Evolutionary conservation across 2,113 vertebrate species (phyloP), one percentile per base, ranked within the genome.

Genomic region (Cariama cristata): DNA sequence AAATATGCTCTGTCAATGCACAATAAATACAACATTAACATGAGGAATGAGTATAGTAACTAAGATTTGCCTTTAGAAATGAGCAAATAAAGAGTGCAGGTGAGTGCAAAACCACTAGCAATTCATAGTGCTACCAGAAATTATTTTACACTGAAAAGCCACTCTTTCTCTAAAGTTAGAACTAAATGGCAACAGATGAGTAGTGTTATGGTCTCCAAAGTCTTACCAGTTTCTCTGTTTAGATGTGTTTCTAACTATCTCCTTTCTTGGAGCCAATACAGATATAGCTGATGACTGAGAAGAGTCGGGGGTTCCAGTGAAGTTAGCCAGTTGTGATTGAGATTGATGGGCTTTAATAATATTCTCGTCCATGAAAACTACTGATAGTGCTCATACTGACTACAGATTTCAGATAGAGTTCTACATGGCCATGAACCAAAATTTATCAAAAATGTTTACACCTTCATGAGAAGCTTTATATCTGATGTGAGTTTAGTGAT

Each of bases 261-360:
- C 11, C 14, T 66, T 73, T 79, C 45, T 56, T 55, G 32, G 15
- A 88, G 40, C 23, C 21, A 83, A 1, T 12, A 20, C 4, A 86
- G 22, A 68, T 52, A 45, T 3, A 62, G 17, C 3, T 47, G 47
- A 69, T 67, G 53, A 79, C 1, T 9, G 38, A 82, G n/a, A 82
- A 60, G 14, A 82, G 22, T 77, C 38, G 83, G 33, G 55, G 83
- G 12, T 50, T 95, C 53, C 47, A 77, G 42, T 33, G 72, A 82
- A 66, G 22, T 86, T 88, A 45, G 5, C 22, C n/a, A 68, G 58
- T 45, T 82, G 16, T 83, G 79, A 92, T 77, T 76, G 44, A 95
- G 71, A 94, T 83, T 74, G 45, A 95, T 90, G 75, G 32, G 11
- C 67, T 94, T 94, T 94, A 93, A 91, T 93, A 96, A 97, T 59